Base-by-base conservation (phyloP, 2,113 vertebrate genomes). In the Seriola rivoliana region DNA sequence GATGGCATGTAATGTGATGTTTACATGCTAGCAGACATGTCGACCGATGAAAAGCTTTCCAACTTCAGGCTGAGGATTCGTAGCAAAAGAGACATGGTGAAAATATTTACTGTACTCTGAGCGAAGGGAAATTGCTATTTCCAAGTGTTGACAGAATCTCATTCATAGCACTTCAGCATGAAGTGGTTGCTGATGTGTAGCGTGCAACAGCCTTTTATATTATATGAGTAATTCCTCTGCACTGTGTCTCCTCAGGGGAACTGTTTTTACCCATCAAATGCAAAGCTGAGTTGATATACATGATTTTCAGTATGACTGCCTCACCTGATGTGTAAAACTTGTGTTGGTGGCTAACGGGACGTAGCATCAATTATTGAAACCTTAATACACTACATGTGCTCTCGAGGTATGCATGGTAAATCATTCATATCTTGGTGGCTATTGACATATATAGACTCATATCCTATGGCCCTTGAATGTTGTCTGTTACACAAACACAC, bases 361-460 rank as follows among this genome's bases (percentile, higher is more conserved):
- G 54, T 14, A 60, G 25, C 64, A 92, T 91, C 23, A 81, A 91
- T 90, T 82, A 90, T 90, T 89, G n/a, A 90, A 64, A 42, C 23
- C 25, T 44, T 86, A 69, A 85, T 85, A 85, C 74, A 54, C 36
- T 9, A 54, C 68, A 29, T 64, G 60, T 57, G 55, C 71, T 85
- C 10, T 58, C 11, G 46, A 77, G 48, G 62, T 69, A 85, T 50
- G 64, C 8, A 12, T 7, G 34, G 40, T 91, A 66, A 92, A 89
- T 93, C 58, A 89, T 90, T 89, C 44, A 86, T 82, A 63, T 23
- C 52, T 79, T 55, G 40, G 66, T 80, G 80, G 69, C 82, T 55
- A 75, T 77, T 62, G 71, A 79, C 79, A 71, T 75, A 62, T 48
- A 44, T 19, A 65, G 12, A 40, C 55, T 48, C 50, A 46, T 6